A percentile compares a stretch with the other conserved stretches of the same genome.
phyloP scores from a whole-genome alignment of 2,888 invertebrate genomes.

The Pseudanteris insignis region DNA sequence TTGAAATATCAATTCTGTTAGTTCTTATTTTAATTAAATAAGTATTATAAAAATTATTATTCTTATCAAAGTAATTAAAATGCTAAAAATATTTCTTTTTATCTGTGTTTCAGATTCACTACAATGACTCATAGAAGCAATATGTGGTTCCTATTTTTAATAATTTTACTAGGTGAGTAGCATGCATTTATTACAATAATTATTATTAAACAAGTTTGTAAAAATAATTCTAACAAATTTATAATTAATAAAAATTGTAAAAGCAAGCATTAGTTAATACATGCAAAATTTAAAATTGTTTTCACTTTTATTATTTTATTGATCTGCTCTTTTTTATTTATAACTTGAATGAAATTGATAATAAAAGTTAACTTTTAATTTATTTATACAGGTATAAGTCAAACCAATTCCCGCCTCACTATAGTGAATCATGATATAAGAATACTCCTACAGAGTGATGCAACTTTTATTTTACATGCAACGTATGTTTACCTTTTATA shows the following conservation, averaged over 20 bases:
- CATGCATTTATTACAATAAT: too few relatives aligned
- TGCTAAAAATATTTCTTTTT: background rate
- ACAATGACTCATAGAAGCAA: slow-evolving; percentile 17
- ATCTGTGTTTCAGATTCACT: slow-evolving; percentile 25
- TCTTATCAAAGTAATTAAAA: too few relatives aligned
- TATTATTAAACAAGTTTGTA: too few relatives aligned
- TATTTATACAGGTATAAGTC: slow-evolving; percentile 45
- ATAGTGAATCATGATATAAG: slow-evolving; percentile 71
- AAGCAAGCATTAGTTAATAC: background rate
- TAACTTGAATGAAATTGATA: too few relatives aligned
- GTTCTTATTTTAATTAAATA: too few relatives aligned
- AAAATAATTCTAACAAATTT: too few relatives aligned
- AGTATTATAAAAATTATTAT: too few relatives aligned
- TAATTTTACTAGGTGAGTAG: slow-evolving; percentile 29
- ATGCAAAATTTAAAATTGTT: background rate
- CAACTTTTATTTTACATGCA: slow-evolving; percentile 69
- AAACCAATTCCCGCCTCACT: slow-evolving; percentile 63
- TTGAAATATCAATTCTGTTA: too few relatives aligned
- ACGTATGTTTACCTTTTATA: too few relatives aligned
- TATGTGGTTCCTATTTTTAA: slow-evolving; percentile 31
- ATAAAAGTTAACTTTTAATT: too few relatives aligned
- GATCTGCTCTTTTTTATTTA: too few relatives aligned
- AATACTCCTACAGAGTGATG: slow-evolving; percentile 70
- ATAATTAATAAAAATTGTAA: background rate
- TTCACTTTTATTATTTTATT: background rate